Base-by-base conservation (phyloP, 2,888 invertebrate genomes). In the Rhingia campestris region DNA sequence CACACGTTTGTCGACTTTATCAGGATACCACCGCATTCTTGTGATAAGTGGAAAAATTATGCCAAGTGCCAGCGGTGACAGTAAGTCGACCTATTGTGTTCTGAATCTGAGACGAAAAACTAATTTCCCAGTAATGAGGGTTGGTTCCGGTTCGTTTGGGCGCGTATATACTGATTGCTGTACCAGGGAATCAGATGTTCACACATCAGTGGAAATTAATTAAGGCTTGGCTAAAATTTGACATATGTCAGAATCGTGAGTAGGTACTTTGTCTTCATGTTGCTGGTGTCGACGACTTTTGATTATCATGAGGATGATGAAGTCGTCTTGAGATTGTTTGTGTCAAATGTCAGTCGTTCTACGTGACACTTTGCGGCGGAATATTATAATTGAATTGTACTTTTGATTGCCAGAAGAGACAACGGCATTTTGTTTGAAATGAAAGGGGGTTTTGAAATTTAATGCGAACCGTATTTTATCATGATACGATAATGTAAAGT, bases 121-220 rank as follows among this genome's bases (percentile, higher is more conserved):
- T 89, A 89, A 89, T 90, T 89, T 89, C 88, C 88, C 87, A 81
- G 88, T 90, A 90, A 89, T 89, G 89, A 90, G 89, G 89, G 89
- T 88, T 79, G 79, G 59, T 69, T 70, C 59, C 64, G 81, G 14
- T 76, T 59, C n/a, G 41, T 47, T 80, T 61, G 61, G 54, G 67
- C 47, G 67, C 56, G 22, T 22, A 22, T n/a, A 45, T 45, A 47
- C 35, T 81, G 75, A 81, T 75, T 81, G 56, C 22, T 22, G 64
- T 9, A 22, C 54, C 76, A 81, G 72, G 2, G 51, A 61, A 76
- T 80, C 74, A 59, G 64, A 74, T 74, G 79, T 64, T 64, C 80
- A 84, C 74, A 79, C 79, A 70, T 80, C 59, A 49, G 49, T 66
- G 64, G 39, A 80, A 84, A 80, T 84, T 84, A 84, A 84, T 84